Percentiles rank a stretch among this genome's conserved stretches.
phyloP scores from a whole-genome alignment of 2,113 vertebrate species.

The Melospiza melodia region DNA sequence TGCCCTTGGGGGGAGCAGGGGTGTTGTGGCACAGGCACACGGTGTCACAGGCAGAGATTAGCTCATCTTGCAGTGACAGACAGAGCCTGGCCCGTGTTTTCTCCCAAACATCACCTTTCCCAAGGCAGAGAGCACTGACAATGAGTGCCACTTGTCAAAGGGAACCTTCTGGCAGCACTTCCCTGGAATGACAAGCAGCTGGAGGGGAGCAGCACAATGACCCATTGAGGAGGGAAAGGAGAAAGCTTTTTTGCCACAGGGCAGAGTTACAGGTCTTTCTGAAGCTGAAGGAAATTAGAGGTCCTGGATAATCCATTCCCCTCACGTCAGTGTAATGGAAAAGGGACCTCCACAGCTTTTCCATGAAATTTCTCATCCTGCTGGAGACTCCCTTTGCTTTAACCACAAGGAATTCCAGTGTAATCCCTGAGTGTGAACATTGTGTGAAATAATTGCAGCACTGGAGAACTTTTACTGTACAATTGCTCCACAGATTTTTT shows the following conservation, averaged over 20 bases:
- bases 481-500: not conserved
- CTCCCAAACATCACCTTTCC: conserved; percentile 39
- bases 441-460: not conserved
- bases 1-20: not conserved
- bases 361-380: not conserved
- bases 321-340: not conserved
- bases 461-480: not conserved
- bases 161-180: not conserved
- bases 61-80: conserved; percentile 29
- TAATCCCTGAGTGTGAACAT: fast-evolving
- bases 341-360: not conserved
- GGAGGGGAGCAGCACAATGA: conserved; percentile 28
- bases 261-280: not conserved
- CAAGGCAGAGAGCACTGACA: not conserved
- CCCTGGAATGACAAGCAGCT: conserved; percentile 29
- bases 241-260: conserved; percentile 4
- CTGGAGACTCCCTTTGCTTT: not conserved
- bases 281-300: conserved; percentile 38
- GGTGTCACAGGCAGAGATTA: not conserved
- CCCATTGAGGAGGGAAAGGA: not conserved
- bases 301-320: conserved; percentile 16
- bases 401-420: not conserved
- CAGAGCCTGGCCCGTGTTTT: not conserved
- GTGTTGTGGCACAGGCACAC: not conserved
- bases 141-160: not conserved